Conservation (phyloP, 2,888 invertebrate species). For the Scrobipalpa costella region DNA sequence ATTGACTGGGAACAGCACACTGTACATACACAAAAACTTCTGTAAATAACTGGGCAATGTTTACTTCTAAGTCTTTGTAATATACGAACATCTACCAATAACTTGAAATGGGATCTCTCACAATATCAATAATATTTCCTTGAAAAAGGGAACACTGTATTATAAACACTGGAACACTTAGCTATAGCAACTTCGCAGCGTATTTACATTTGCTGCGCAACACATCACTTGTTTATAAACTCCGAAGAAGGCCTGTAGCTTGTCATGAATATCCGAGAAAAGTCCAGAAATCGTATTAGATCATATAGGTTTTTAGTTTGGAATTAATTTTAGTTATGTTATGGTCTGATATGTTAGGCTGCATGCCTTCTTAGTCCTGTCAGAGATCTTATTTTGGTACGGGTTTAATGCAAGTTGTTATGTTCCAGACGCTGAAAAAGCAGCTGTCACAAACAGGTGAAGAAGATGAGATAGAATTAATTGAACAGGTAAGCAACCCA, state of each 20-base stretch:
- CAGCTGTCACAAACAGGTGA: slow-evolving; percentile 68
- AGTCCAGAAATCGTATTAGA: too few relatives aligned
- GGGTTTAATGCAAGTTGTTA: neutral
- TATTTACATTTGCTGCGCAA: slow-evolving; percentile 13
- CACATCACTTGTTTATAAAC: neutral
- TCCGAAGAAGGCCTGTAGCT: neutral
- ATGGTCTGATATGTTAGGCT: too few relatives aligned
- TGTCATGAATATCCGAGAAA: too few relatives aligned
- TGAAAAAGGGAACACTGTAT: neutral
- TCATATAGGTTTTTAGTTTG: too few relatives aligned
- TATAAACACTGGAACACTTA: slow-evolving; percentile 4
- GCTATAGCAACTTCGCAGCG: slow-evolving; percentile 2
- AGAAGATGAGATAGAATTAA: slow-evolving; percentile 62
- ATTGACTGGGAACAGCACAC: slow-evolving; percentile 40
- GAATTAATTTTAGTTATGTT: too few relatives aligned
- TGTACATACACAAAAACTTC: slow-evolving; percentile 50
- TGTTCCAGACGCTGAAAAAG: slow-evolving; percentile 67
- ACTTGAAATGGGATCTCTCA: neutral
- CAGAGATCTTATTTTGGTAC: neutral
- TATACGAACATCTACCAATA: neutral
- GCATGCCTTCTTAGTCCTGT: too few relatives aligned
- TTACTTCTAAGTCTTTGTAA: neutral
- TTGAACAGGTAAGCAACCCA: slow-evolving; percentile 59
- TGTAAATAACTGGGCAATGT: slow-evolving; percentile 40
- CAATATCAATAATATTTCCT: neutral